Evolutionary conservation across 2,113 vertebrate species (phyloP).

Genomic region (Procapra przewalskii): DNA sequence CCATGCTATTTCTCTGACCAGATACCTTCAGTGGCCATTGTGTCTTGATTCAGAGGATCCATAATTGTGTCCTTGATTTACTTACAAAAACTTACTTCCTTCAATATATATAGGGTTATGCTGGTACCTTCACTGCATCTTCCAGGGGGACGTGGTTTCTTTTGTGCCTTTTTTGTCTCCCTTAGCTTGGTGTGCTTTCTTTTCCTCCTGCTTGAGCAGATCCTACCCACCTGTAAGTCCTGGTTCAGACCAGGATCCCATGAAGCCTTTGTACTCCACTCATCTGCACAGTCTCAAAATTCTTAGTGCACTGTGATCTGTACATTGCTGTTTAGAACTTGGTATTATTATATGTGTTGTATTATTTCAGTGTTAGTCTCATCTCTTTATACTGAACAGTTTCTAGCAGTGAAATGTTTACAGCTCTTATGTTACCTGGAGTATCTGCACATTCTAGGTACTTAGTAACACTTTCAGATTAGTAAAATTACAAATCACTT

Average conservation of each 20-base stretch:
- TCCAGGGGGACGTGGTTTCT: background rate
- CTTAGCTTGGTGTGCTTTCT: background rate
- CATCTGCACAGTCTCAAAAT: background rate
- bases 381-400: background rate
- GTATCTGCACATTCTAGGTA: background rate
- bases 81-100: background rate
- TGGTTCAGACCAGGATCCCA: background rate
- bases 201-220: background rate
- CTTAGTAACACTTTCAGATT: conserved; percentile 20
- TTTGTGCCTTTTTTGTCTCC: background rate
- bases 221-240: background rate
- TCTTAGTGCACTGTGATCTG: background rate
- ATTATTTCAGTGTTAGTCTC: background rate
- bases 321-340: background rate
- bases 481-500: background rate
- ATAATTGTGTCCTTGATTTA: background rate
- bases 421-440: background rate
- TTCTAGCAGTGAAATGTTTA: conserved; percentile 14
- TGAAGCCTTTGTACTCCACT: background rate
- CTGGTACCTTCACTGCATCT: background rate
- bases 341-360: background rate
- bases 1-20: background rate
- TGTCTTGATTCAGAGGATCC: background rate
- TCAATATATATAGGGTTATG: background rate
- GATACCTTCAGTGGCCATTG: background rate